Percentiles rank a stretch among this genome's conserved stretches.
Evolutionary conservation across 2,888 invertebrate species (phyloP).

Genomic region (Drosophila nr. perissopoda): DNA sequence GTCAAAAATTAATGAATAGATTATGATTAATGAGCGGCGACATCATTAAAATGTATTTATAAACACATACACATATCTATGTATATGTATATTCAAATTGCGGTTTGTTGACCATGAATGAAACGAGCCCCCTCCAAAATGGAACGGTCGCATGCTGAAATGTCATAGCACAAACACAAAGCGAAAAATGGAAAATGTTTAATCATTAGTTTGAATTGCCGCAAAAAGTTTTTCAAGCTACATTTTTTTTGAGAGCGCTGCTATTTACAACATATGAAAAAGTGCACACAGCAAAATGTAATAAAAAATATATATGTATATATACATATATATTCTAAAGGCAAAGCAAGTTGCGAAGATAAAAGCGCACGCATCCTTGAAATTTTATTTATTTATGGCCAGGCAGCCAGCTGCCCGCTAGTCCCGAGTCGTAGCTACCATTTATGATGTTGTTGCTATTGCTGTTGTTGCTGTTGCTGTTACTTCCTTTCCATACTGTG

Average conservation of each 20-base stretch:
- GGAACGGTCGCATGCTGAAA: conserved; percentile 50
- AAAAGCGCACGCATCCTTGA: conserved; percentile 80
- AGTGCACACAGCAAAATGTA: conserved; percentile 59
- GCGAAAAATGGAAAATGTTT: conserved; percentile 59
- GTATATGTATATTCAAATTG: conserved; percentile 67
- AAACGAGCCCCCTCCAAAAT: conserved; percentile 34
- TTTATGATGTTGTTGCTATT: conserved; percentile 11
- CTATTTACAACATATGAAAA: conserved; percentile 79
- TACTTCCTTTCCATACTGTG: conserved; percentile 37
- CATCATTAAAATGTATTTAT: conserved; percentile 80
- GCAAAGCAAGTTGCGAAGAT: conserved; percentile 73
- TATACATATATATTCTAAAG: conserved; percentile 24
- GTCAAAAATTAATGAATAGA: conserved; percentile 78
- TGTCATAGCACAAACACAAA: conserved; percentile 67
- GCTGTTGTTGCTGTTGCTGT: neutral
- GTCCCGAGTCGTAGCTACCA: conserved; percentile 19
- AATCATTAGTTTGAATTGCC: conserved; percentile 79
- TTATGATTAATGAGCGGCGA: conserved; percentile 80
- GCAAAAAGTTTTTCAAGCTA: conserved; percentile 62
- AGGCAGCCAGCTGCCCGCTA: conserved; percentile 35
- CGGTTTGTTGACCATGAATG: conserved; percentile 69
- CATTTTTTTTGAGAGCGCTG: conserved; percentile 31
- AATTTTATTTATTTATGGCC: conserved; percentile 79
- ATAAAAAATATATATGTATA: conserved; percentile 39
- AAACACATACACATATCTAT: conserved; percentile 12